Evolutionary conservation across 2,797 vertebrate species (phyloP).

Genomic region (Gambelia wislizenii): DNA sequence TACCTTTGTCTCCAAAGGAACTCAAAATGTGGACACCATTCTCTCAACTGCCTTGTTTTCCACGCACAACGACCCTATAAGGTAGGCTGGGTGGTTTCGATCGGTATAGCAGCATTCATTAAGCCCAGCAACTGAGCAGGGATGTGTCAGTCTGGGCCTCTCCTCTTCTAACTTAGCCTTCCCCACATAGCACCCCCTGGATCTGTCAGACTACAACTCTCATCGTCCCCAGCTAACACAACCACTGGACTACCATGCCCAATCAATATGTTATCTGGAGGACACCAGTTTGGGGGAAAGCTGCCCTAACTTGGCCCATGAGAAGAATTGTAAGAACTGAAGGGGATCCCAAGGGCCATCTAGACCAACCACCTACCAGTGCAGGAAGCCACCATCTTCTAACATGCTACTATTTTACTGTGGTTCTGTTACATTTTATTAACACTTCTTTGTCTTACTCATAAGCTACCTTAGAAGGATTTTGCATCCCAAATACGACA

Average conservation of each 20-base stretch:
- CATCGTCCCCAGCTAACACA: too few species aligned
- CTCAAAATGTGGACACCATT: accelerated
- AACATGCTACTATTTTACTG: background rate
- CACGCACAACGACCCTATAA: background rate
- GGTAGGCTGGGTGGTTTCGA: background rate
- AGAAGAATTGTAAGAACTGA: too few species aligned
- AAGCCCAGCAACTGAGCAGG: background rate
- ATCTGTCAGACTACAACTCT: too few species aligned
- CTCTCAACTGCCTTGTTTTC: background rate
- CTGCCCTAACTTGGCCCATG: too few species aligned
- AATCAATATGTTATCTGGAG: background rate
- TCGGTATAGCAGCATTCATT: too few species aligned
- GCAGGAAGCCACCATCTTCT: too few species aligned
- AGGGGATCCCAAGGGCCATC: too few species aligned
- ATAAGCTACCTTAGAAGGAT: background rate
- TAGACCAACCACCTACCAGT: too few species aligned
- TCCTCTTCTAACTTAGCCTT: background rate
- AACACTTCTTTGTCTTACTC: background rate
- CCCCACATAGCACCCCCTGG: background rate
- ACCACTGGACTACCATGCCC: too few species aligned
- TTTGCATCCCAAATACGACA: background rate
- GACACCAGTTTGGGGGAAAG: background rate
- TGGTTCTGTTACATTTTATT: background rate
- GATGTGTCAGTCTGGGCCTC: background rate
- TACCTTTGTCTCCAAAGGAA: too few species aligned